Evolutionary conservation across 1,140 invertebrate species (phyloP).

Genomic region (Reticulitermes speratus): DNA sequence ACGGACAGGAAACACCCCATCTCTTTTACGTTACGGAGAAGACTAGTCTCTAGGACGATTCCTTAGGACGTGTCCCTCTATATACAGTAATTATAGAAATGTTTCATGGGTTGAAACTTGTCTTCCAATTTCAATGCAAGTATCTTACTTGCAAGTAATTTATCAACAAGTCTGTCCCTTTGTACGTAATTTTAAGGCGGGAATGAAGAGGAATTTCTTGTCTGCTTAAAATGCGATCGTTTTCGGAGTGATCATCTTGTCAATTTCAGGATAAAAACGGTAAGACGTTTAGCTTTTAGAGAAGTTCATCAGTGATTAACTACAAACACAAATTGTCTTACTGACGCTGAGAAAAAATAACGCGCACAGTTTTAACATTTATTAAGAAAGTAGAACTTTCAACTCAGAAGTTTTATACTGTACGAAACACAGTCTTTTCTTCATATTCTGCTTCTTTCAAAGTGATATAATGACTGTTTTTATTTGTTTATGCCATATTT

Average conservation of each 20-base stretch:
- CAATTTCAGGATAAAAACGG: not conserved
- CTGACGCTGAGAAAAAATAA: not conserved
- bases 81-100: not conserved
- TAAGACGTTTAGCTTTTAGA: not conserved
- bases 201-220: not conserved
- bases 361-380: no score
- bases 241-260: not conserved
- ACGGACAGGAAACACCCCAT: not conserved
- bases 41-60: not conserved
- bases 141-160: not conserved
- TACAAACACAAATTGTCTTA: not conserved
- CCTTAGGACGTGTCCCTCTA: not conserved
- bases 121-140: not conserved
- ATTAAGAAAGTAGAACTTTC: no score
- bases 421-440: no score
- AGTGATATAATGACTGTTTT: no score
- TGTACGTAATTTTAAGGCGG: not conserved
- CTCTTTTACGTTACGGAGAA: not conserved
- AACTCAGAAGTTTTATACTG: no score
- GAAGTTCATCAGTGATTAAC: not conserved
- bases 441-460: no score
- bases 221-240: not conserved
- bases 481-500: no score
- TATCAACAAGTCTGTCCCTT: not conserved
- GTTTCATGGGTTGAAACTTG: not conserved